phyloP scores from a whole-genome alignment of 1,140 invertebrate genomes.

The Formica exsecta region DNA sequence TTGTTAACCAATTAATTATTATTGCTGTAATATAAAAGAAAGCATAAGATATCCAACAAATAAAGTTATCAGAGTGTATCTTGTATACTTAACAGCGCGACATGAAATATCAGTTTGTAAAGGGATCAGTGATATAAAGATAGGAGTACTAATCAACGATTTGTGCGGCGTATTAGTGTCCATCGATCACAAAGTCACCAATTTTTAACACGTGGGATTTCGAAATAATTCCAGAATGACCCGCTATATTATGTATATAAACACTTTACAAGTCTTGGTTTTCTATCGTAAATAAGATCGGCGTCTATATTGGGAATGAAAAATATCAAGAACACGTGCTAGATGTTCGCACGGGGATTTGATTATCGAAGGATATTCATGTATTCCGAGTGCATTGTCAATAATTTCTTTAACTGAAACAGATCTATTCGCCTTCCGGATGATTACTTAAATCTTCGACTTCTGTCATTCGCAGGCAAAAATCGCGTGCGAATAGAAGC shows the following conservation, averaged over 20 bases:
- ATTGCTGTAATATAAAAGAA: not conserved
- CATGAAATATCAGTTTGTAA: slow-evolving; percentile 67
- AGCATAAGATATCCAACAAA: not conserved
- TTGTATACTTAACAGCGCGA: slow-evolving; percentile 17
- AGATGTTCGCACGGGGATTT: slow-evolving; percentile 76
- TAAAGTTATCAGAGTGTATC: slow-evolving; percentile 23
- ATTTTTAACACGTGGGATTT: slow-evolving; percentile 4
- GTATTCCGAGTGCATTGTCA: slow-evolving; percentile 73
- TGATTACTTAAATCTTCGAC: slow-evolving; percentile 4
- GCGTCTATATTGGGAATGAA: slow-evolving; percentile 60
- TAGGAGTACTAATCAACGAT: slow-evolving; percentile 31
- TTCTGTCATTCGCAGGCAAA: slow-evolving; percentile 8
- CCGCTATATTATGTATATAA: not conserved
- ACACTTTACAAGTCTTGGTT: not conserved
- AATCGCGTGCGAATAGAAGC: slow-evolving; percentile 30
- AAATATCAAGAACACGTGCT: slow-evolving; percentile 70
- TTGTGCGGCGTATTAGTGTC: slow-evolving; percentile 25
- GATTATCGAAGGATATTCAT: slow-evolving; percentile 72
- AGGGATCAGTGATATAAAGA: slow-evolving; percentile 55
- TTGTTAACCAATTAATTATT: slow-evolving; percentile 6
- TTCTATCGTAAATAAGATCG: slow-evolving; percentile 18
- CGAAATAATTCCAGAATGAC: not conserved
- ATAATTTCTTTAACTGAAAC: slow-evolving; percentile 72
- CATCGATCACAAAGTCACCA: slow-evolving; percentile 36
- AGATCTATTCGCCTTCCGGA: slow-evolving; percentile 37